phyloP scores from a whole-genome alignment of 2,888 invertebrate species.

The Macropis europaea region DNA sequence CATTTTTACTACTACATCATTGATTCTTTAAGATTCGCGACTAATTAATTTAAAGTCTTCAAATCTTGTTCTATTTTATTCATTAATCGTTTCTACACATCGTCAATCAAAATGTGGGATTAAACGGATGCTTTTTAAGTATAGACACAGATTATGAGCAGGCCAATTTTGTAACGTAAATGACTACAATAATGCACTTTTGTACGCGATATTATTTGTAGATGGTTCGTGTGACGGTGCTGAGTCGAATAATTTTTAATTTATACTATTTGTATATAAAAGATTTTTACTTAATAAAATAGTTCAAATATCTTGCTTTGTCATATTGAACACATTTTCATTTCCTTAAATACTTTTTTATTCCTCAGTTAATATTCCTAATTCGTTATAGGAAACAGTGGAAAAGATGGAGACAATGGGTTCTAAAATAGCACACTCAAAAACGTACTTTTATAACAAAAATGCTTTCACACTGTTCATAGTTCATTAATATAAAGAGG shows the following conservation, averaged over 20 bases:
- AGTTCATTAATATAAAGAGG: too few relatives aligned
- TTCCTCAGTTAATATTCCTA: neutral
- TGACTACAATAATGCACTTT: slow-evolving; percentile 16
- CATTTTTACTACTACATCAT: neutral
- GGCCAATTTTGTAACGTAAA: slow-evolving; percentile 33
- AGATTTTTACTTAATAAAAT: slow-evolving; percentile 76
- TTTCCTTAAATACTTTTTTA: neutral
- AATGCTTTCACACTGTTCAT: too few relatives aligned
- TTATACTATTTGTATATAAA: slow-evolving; percentile 77
- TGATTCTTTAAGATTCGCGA: neutral
- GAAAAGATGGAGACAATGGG: too few relatives aligned
- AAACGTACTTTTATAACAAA: neutral
- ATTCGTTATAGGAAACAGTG: neutral
- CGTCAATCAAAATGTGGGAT: slow-evolving; percentile 29
- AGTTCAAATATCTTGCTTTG: slow-evolving; percentile 61
- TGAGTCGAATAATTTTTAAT: slow-evolving; percentile 74
- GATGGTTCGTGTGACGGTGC: slow-evolving; percentile 70
- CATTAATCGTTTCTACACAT: neutral
- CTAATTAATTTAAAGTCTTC: neutral
- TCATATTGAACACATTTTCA: neutral
- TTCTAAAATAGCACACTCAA: too few relatives aligned
- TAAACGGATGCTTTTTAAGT: slow-evolving; percentile 9
- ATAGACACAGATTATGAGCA: slow-evolving; percentile 7
- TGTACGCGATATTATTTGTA: slow-evolving; percentile 51
- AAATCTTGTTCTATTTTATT: neutral